phyloP scores from a whole-genome alignment of 30 jellyfish, hydroid and myxozoan genomes.

The Turritopsis dohrnii region DNA sequence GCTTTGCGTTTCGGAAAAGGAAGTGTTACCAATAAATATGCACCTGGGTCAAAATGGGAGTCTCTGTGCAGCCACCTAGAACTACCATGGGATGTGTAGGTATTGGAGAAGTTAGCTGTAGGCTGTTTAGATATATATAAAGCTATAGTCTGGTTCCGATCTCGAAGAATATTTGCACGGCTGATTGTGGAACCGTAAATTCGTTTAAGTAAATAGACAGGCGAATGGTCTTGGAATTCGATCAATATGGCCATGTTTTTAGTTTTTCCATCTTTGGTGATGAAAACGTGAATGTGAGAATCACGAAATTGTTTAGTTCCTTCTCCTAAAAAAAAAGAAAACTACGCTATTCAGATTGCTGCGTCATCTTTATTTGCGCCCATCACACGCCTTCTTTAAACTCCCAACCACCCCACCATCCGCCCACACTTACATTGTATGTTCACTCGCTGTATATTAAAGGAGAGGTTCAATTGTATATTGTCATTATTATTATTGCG shows the following conservation, averaged over 20 bases:
- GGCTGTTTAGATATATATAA: constrained; percentile 60
- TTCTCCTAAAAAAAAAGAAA: constrained; percentile 36
- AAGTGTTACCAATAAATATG: constrained; percentile 69
- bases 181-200: constrained; percentile 79
- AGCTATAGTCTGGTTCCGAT: constrained; percentile 90
- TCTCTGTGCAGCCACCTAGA: constrained; percentile 91
- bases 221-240: constrained; percentile 90
- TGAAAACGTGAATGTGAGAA: constrained; percentile 54
- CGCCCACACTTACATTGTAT: no score
- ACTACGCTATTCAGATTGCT: no score
- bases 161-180: constrained; percentile 66
- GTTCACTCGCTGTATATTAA: no score
- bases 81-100: constrained; percentile 85
- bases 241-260: constrained; percentile 59
- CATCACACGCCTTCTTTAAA: no score
- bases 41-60: constrained; percentile 76
- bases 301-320: constrained; percentile 52
- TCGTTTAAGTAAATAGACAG: constrained; percentile 65
- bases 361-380: no score
- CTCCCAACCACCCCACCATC: no score
- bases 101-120: constrained; percentile 68
- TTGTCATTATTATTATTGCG: no score
- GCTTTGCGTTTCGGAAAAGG: constrained; percentile 98
- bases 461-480: no score
- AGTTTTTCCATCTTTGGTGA: constrained; percentile 51